Percentiles rank a stretch among this genome's conserved stretches.
Evolutionary conservation across 92 coral and sea anemone genomes (phyloP).

Genomic region (Meandrina meandrites): DNA sequence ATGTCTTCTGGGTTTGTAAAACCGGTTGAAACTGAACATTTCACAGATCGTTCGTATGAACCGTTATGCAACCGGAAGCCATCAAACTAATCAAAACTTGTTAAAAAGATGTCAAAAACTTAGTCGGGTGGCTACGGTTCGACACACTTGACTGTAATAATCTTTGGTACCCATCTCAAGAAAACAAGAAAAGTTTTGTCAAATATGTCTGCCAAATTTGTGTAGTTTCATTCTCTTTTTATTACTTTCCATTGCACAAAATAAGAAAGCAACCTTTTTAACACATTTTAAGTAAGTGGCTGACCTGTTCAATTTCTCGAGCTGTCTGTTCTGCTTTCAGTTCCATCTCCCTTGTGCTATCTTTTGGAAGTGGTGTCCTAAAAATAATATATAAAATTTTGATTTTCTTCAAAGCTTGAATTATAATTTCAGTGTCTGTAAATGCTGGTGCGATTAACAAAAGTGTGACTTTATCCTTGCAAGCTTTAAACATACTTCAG

Average conservation of each 20-base stretch:
- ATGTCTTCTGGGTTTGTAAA: too few species aligned
- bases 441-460: too few species aligned
- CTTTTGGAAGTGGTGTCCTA: constrained; percentile 44
- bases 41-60: too few species aligned
- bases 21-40: too few species aligned
- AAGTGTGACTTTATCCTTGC: background rate
- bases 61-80: too few species aligned
- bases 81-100: too few species aligned
- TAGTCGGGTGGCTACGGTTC: too few species aligned
- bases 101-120: too few species aligned
- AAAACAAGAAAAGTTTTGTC: too few species aligned
- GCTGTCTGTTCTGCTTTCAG: constrained; percentile 63
- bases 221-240: background rate
- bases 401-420: background rate
- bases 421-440: background rate
- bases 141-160: too few species aligned
- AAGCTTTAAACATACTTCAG: background rate
- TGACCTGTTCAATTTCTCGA: constrained; percentile 72
- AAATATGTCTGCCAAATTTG: too few species aligned
- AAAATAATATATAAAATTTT: background rate
- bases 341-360: constrained; percentile 53
- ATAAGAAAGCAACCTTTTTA: background rate
- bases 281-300: background rate
- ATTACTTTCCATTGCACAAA: background rate
- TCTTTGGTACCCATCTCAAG: too few species aligned